Percentiles rank a stretch among this genome's conserved stretches.
phyloP scores from a whole-genome alignment of 2,113 vertebrate genomes.

The Pungitius pungitius region DNA sequence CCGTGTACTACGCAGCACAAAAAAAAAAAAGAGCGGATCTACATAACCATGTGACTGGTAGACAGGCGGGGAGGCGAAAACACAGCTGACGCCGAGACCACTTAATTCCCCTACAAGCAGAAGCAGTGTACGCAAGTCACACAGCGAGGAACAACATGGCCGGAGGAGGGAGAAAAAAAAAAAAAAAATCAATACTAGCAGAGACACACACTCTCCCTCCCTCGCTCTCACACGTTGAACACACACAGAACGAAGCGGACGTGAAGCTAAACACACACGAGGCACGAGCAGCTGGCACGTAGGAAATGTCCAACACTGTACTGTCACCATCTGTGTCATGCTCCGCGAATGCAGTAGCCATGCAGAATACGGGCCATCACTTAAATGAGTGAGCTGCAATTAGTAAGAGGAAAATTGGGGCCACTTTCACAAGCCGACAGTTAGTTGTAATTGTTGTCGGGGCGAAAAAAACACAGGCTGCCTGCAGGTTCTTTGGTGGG shows the following conservation, averaged over 20 bases:
- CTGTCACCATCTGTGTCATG: background rate
- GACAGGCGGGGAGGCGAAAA: conserved; percentile 18
- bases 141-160: conserved; percentile 62
- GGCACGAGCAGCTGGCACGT: conserved; percentile 3
- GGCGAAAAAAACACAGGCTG: background rate
- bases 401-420: background rate
- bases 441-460: background rate
- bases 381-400: background rate
- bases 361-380: conserved; percentile 27
- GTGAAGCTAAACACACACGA: conserved; percentile 10
- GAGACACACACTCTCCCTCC: background rate
- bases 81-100: conserved; percentile 36
- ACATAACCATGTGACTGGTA: background rate
- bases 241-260: conserved; percentile 12
- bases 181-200: conserved; percentile 32
- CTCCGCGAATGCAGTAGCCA: background rate
- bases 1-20: background rate
- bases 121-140: conserved; percentile 39
- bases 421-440: background rate
- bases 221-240: background rate
- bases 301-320: background rate
- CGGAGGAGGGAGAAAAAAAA: background rate
- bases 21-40: background rate
- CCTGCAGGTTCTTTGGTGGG: no score
- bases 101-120: conserved; percentile 42